A percentile compares a stretch with the other conserved stretches of the same genome.
phyloP scores from a whole-genome alignment of 2,113 vertebrate species.

The Damaliscus lunatus region DNA sequence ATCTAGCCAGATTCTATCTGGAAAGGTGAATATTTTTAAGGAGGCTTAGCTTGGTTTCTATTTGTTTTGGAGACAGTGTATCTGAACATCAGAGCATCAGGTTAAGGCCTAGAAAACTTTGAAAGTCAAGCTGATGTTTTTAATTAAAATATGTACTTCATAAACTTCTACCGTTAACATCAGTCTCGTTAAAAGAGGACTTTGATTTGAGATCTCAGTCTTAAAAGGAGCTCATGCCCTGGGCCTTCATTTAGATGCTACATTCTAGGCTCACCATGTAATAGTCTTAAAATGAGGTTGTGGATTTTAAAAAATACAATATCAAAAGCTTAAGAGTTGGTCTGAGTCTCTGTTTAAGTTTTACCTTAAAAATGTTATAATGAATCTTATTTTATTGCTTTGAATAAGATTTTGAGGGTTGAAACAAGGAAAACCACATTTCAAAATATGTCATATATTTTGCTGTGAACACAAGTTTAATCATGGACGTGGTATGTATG shows the following conservation, averaged over 20 bases:
- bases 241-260: neutral
- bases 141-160: conserved; percentile 17
- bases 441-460: neutral
- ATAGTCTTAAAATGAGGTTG: neutral
- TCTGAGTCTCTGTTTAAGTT: neutral
- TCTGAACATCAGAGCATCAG: neutral
- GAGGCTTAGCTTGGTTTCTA: neutral
- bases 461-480: neutral
- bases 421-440: neutral
- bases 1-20: neutral
- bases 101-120: neutral
- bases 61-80: neutral
- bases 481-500: neutral
- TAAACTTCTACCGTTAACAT: neutral
- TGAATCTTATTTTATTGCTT: neutral
- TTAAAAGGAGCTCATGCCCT: neutral
- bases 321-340: neutral
- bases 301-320: neutral
- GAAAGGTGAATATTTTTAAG: neutral
- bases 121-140: neutral
- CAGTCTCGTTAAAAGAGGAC: neutral
- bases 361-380: neutral
- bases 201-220: neutral
- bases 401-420: neutral
- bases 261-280: neutral